A percentile compares a stretch with the other conserved stretches of the same genome.
Evolutionary conservation across 1,140 invertebrate species (phyloP).

Genomic region (Orussus abietinus): DNA sequence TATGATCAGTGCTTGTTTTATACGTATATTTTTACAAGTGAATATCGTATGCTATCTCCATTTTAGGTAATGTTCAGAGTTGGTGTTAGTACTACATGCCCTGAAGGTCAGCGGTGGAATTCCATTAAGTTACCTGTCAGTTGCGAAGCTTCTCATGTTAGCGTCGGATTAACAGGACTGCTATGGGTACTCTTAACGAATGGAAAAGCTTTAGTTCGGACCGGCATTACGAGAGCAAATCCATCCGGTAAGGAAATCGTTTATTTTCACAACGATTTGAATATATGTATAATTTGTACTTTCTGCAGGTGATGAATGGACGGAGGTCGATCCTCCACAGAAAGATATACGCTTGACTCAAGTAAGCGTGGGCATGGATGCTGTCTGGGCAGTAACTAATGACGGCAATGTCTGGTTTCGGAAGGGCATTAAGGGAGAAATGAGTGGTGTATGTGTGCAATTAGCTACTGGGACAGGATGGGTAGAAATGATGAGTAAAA

Average conservation of each 20-base stretch:
- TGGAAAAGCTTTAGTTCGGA: constrained; percentile 75
- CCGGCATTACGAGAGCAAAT: constrained; percentile 70
- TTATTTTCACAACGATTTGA: not conserved
- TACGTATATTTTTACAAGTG: constrained; percentile 9
- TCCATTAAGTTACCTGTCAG: constrained; percentile 69
- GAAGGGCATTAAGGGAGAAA: constrained; percentile 74
- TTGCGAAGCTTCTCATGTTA: constrained; percentile 78
- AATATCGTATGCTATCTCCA: constrained; percentile 15
- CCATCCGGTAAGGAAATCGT: constrained; percentile 59
- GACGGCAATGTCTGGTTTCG: constrained; percentile 87
- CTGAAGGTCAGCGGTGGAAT: constrained; percentile 81
- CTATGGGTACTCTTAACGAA: constrained; percentile 82
- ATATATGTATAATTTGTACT: constrained; percentile 1
- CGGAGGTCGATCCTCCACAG: constrained; percentile 72
- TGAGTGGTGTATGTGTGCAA: constrained; percentile 65
- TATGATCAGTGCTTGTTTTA: not conserved
- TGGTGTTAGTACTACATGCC: constrained; percentile 72
- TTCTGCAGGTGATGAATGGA: constrained; percentile 68
- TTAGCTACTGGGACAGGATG: constrained; percentile 71
- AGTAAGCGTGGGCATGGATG: constrained; percentile 78
- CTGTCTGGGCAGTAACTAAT: constrained; percentile 82
- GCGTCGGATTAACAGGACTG: constrained; percentile 75
- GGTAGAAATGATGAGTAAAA: constrained; percentile 82
- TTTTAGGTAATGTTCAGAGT: constrained; percentile 76
- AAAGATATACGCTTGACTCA: constrained; percentile 66